Percentiles rank a stretch among this genome's conserved stretches.
Conservation (phyloP, 1,140 invertebrate species). For the Bombus pascuorum region DNA sequence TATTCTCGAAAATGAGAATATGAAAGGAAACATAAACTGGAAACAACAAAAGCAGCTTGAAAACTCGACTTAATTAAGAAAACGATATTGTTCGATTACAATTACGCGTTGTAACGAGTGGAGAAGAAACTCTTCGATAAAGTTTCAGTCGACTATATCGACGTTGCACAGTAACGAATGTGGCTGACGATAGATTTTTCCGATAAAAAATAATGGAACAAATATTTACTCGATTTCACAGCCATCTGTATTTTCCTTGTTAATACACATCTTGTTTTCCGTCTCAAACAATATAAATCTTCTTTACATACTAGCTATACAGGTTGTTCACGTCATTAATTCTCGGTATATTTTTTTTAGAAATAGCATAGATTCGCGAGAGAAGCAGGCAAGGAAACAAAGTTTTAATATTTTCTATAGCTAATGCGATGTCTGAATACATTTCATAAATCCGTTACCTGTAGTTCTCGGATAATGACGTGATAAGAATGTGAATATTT, state of each 20-base stretch:
- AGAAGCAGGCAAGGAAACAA: background rate
- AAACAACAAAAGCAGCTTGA: background rate
- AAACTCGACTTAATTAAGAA: slow-evolving; percentile 20
- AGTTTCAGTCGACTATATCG: background rate
- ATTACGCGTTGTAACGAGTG: background rate
- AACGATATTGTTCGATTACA: background rate
- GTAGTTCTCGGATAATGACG: too few species aligned
- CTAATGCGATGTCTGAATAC: too few species aligned
- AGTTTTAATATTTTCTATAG: background rate
- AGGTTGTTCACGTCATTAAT: background rate
- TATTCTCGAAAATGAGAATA: slow-evolving; percentile 5
- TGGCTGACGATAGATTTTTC: background rate
- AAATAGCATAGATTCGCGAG: too few species aligned
- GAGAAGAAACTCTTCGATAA: background rate
- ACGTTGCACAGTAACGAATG: background rate
- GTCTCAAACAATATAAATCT: too few species aligned
- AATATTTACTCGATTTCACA: slow-evolving; percentile 9
- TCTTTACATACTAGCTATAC: background rate
- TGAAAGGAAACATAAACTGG: slow-evolving; percentile 4
- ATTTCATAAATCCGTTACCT: too few species aligned
- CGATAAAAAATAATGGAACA: slow-evolving; percentile 1
- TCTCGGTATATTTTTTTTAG: background rate
- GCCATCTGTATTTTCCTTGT: slow-evolving; percentile 1
- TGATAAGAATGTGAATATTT: too few species aligned
- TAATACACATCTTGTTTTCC: too few species aligned